Evolutionary conservation across 2,113 vertebrate genomes (phyloP), one percentile per base, ranked within the genome.

Genomic region (Gallinago paraguaiae): DNA sequence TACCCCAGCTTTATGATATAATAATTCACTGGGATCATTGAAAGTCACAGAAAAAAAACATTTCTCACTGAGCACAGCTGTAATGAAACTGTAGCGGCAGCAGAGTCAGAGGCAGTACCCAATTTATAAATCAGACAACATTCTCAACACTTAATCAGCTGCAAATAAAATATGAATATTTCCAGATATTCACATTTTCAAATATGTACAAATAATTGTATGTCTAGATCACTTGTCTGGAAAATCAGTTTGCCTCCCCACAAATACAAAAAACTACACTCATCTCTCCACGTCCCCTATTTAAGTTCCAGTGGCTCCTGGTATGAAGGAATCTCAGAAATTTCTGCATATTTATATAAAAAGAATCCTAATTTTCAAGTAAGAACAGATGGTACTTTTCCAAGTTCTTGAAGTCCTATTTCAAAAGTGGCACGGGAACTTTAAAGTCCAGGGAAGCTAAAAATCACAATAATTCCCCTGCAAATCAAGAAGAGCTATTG

Each of bases 141-240:
- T 83, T 81, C 53, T 65, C 1, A 4, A 67, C 56, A 45, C 76
- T 78, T 33, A 64, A 57, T 86, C 85, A 90, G 5, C 25, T 59
- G 63, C 31, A 91, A 93, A 90, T 79, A 67, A 86, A 86, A 90
- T 80, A 93, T 31, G 12, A 85, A 59, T 83, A 80, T 80, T 88
- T 54, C 43, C 41, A 88, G 65, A 65, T 63, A 87, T 33, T 57
- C 28, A 16, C 45, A 46, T 80, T 91, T 91, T 68, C 43, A 86
- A 81, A 74, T n/a, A 41, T 0, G 0, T 74, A 46, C 23, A 84
- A 70, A 84, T 78, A 86, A 59, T 60, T 82, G n/a, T 63, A 51
- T 75, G 57, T 80, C 33, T 80, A 59, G 23, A 70, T 74, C n/a
- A 53, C 19, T 68, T 89, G 56, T 86, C 77, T 75, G 60, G 33